Conservation (phyloP, 2,888 invertebrate genomes). For the Bombylius discolor region DNA sequence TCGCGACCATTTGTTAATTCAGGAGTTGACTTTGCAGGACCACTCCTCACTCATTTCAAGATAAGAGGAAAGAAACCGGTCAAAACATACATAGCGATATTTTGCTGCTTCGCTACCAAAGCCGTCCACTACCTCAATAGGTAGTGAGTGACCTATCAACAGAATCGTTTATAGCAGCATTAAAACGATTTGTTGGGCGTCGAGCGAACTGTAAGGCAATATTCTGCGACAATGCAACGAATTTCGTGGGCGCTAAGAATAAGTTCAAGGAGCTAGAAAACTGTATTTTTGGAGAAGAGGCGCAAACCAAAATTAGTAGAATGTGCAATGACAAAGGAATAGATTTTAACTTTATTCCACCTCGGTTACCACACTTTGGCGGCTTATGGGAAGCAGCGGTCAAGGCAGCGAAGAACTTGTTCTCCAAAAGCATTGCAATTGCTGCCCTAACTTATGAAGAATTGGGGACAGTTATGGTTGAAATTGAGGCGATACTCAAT, state of each 20-base stretch:
- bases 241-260: constrained; percentile 11
- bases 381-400: constrained; percentile 14
- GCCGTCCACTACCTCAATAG: constrained; percentile 16
- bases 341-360: constrained; percentile 12
- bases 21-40: not conserved
- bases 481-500: constrained; percentile 20
- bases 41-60: not conserved
- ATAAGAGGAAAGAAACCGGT: constrained; percentile 1
- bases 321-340: constrained; percentile 7
- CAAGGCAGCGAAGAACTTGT: not conserved
- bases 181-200: constrained; percentile 9
- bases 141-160: constrained; percentile 12
- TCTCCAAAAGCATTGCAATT: not conserved
- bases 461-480: constrained; percentile 16
- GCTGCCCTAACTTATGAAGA: constrained; percentile 18
- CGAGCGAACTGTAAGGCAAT: constrained; percentile 8
- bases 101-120: constrained; percentile 13
- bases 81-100: constrained; percentile 14
- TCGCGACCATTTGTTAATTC: no score
- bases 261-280: constrained; percentile 2
- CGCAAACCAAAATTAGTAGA: not conserved
- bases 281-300: constrained; percentile 4
- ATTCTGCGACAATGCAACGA: constrained; percentile 14
- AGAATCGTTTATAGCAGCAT: constrained; percentile 9
- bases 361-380: constrained; percentile 11